Evolutionary conservation across 35 echinoderm and acorn worm genomes (phyloP).

Genomic region (Holothuria glaberrima): DNA sequence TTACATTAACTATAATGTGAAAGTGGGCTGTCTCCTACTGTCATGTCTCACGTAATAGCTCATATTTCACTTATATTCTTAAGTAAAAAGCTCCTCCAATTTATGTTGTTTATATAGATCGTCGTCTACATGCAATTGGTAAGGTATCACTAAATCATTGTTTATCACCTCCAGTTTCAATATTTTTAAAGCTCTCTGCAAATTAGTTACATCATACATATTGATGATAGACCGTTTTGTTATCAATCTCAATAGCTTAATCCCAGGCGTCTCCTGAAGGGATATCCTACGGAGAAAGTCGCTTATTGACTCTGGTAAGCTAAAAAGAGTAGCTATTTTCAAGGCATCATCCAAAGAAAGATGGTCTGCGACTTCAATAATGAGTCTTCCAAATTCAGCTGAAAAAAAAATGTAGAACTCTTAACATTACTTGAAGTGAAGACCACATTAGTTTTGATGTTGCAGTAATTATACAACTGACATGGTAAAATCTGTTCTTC

Average conservation of each 20-base stretch:
- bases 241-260: background rate
- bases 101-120: too few relatives aligned
- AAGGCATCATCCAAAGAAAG: background rate
- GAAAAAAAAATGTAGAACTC: background rate
- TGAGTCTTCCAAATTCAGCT: background rate
- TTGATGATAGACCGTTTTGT: background rate
- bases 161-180: too few relatives aligned
- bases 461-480: background rate
- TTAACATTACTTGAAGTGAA: background rate
- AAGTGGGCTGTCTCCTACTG: too few relatives aligned
- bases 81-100: too few relatives aligned
- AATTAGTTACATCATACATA: conserved; percentile 4
- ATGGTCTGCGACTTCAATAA: background rate
- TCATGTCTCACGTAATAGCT: too few relatives aligned
- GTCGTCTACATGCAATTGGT: too few relatives aligned
- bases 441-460: too few relatives aligned
- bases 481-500: background rate
- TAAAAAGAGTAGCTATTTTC: background rate
- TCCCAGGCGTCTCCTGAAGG: background rate
- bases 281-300: background rate
- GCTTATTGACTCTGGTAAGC: background rate
- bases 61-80: too few relatives aligned
- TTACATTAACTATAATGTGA: too few relatives aligned
- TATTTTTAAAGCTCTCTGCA: background rate
- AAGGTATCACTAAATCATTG: too few relatives aligned